A percentile compares a stretch with the other conserved stretches of the same genome.
Conservation (phyloP, 1,140 invertebrate genomes). For the Steinernema khuongi region DNA sequence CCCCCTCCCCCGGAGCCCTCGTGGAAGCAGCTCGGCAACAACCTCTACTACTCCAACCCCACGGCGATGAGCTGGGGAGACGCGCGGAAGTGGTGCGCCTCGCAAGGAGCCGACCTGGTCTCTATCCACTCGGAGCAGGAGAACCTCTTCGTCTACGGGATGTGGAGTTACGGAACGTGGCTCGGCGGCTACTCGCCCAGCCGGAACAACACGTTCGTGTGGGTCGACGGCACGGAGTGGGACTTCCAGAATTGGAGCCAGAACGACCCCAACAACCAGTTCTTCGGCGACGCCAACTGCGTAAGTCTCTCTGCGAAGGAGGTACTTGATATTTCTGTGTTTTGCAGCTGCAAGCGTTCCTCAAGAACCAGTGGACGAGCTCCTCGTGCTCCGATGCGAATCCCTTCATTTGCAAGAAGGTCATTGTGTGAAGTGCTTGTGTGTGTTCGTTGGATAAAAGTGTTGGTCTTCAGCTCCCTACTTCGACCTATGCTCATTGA, state of each 20-base stretch:
- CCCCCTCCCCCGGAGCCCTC: not conserved
- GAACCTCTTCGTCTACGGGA: not conserved
- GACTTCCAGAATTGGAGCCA: too few species aligned
- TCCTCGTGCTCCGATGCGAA: not conserved
- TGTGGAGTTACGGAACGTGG: not conserved
- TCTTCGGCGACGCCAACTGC: not conserved
- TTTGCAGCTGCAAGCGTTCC: not conserved
- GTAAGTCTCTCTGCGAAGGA: too few species aligned
- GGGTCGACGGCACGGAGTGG: too few species aligned
- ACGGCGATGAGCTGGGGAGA: not conserved
- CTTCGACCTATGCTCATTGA: too few species aligned
- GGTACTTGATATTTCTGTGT: not conserved
- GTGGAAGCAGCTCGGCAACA: not conserved
- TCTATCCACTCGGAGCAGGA: not conserved
- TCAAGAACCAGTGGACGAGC: not conserved
- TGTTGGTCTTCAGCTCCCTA: too few species aligned
- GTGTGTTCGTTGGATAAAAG: too few species aligned
- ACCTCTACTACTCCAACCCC: not conserved
- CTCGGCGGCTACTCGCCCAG: not conserved
- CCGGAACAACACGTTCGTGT: too few species aligned
- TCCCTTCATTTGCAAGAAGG: not conserved
- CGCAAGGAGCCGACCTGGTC: not conserved
- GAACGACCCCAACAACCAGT: too few species aligned
- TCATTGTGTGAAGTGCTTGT: too few species aligned
- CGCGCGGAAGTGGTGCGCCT: not conserved